A percentile compares a stretch with the other conserved stretches of the same genome.
phyloP scores from a whole-genome alignment of 2,113 vertebrate genomes.

The Piaya cayana region DNA sequence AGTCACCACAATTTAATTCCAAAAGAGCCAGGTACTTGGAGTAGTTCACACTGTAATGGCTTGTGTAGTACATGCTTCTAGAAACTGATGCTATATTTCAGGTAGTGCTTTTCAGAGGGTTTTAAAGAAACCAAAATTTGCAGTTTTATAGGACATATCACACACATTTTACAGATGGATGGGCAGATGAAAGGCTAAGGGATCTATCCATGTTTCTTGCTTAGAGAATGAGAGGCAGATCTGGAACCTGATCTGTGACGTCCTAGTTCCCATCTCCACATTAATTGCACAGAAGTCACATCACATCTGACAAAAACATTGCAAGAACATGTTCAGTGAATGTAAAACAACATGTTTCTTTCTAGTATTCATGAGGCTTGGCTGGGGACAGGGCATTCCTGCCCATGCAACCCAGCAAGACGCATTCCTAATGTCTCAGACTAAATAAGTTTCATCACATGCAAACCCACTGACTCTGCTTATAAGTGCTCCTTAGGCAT shows the following conservation, averaged over 20 bases:
- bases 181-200: conserved; percentile 13
- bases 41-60: background rate
- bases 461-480: background rate
- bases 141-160: background rate
- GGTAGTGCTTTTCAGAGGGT: background rate
- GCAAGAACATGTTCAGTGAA: background rate
- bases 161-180: background rate
- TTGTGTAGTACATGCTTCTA: background rate
- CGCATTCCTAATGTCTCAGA: background rate
- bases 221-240: background rate
- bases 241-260: background rate
- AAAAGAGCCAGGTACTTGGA: background rate
- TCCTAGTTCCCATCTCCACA: background rate
- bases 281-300: background rate
- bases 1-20: background rate
- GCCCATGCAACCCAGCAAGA: background rate
- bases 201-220: background rate
- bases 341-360: background rate
- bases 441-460: background rate
- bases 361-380: background rate
- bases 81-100: background rate
- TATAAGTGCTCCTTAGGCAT: background rate
- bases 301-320: background rate
- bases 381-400: background rate
- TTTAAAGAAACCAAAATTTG: conserved; percentile 3